Percentiles rank a stretch among this genome's conserved stretches.
These are phyloP conservation scores for Imbricaverruca yamaguchii DNA, from an alignment of 2,888 invertebrate genomes.

Conservation along the genomic window DNA sequence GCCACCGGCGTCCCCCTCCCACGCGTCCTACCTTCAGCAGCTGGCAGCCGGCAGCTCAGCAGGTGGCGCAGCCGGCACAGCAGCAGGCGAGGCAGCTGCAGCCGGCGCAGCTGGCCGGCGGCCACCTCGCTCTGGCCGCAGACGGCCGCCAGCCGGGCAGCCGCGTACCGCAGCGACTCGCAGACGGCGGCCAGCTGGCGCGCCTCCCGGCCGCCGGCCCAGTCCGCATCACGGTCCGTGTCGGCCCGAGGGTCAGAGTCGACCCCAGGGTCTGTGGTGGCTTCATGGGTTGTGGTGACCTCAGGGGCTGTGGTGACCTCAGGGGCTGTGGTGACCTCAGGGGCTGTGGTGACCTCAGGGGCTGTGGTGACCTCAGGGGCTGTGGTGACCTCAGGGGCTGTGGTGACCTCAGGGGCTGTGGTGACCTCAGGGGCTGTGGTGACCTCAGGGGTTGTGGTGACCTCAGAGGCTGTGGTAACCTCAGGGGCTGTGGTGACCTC, in stretches of 20 bases:
- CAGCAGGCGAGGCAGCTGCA: not conserved
- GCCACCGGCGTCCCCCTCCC: too few relatives aligned
- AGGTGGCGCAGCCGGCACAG: not conserved
- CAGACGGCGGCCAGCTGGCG: not conserved
- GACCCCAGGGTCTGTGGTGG: not conserved
- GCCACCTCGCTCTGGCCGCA: not conserved
- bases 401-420: too few relatives aligned
- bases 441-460: not conserved
- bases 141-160: not conserved
- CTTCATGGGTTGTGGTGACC: not conserved
- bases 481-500: too few relatives aligned
- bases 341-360: not conserved
- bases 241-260: not conserved
- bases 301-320: not conserved
- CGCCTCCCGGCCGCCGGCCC: not conserved
- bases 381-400: not conserved
- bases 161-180: not conserved
- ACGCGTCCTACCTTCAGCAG: not conserved
- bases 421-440: not conserved
- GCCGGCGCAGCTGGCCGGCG: not conserved
- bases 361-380: not conserved
- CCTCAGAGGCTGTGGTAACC: not conserved
- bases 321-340: too few relatives aligned
- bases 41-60: not conserved
- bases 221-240: not conserved